These are phyloP conservation scores for Semnornis frantzii DNA, from an alignment of 2,113 vertebrate species.

Conservation along the genomic window DNA sequence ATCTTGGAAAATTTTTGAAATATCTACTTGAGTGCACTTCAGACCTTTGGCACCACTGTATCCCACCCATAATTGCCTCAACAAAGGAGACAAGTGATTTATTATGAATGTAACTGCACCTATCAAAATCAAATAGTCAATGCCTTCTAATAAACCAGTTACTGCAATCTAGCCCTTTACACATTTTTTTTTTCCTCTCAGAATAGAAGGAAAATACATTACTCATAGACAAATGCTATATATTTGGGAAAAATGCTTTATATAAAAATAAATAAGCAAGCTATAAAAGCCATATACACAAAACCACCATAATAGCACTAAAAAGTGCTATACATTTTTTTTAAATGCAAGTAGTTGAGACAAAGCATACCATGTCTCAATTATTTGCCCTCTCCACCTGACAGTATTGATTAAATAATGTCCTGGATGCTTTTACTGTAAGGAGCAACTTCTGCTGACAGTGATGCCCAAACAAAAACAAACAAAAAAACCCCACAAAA, in stretches of 20 bases:
- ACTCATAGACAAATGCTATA: neutral
- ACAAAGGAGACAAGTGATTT: neutral
- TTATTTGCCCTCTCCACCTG: neutral
- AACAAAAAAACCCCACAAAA: too few relatives aligned
- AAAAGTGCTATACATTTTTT: neutral
- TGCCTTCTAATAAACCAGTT: neutral
- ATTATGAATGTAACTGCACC: fast-evolving
- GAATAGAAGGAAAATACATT: neutral
- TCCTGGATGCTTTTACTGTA: neutral
- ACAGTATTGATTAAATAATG: neutral
- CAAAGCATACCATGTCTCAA: neutral
- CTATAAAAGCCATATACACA: too few relatives aligned
- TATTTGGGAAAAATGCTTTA: too few relatives aligned
- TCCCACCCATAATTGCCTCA: neutral
- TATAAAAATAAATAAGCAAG: too few relatives aligned
- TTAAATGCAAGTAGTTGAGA: neutral
- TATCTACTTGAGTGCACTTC: neutral
- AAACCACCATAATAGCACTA: neutral
- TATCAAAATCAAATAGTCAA: neutral
- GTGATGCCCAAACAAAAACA: fast-evolving
- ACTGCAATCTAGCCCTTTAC: neutral
- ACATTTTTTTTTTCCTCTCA: neutral
- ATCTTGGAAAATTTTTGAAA: neutral
- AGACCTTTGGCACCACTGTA: neutral
- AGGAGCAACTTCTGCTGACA: neutral